A percentile compares a stretch with the other conserved stretches of the same genome.
Conservation (phyloP, 2,113 vertebrate species). For the Trichechus manatus region DNA sequence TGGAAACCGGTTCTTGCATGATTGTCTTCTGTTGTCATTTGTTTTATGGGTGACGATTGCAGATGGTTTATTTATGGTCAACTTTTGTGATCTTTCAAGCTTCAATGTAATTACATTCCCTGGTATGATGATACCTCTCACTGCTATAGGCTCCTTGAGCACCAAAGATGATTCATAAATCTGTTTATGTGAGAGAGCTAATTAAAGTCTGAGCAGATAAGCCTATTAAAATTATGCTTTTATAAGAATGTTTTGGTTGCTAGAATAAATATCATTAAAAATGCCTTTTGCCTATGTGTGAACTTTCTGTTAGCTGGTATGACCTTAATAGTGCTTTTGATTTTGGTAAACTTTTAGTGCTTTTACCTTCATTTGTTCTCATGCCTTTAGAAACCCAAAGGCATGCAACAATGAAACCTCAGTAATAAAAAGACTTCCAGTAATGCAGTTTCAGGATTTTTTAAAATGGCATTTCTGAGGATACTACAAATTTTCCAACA, state of each 20-base stretch:
- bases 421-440: conserved; percentile 13
- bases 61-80: conserved; percentile 37
- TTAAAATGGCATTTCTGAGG: conserved; percentile 39
- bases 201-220: conserved; percentile 6
- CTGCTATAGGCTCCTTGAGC: conserved; percentile 3
- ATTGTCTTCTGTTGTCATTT: background rate
- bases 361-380: conserved; percentile 52
- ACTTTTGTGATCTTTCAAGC: background rate
- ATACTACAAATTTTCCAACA: background rate
- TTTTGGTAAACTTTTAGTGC: conserved; percentile 27
- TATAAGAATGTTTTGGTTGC: conserved; percentile 39
- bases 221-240: conserved; percentile 4
- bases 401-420: conserved; percentile 1
- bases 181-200: background rate
- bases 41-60: background rate
- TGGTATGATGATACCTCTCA: conserved; percentile 6
- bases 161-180: conserved; percentile 40
- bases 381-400: conserved; percentile 38
- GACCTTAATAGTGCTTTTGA: background rate
- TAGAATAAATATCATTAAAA: conserved; percentile 56
- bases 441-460: conserved; percentile 27
- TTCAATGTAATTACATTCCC: background rate
- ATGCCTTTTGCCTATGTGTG: background rate
- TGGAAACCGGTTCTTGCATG: background rate
- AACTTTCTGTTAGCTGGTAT: background rate